phyloP scores from a whole-genome alignment of 2,888 invertebrate genomes.

The Melanotus villosus region DNA sequence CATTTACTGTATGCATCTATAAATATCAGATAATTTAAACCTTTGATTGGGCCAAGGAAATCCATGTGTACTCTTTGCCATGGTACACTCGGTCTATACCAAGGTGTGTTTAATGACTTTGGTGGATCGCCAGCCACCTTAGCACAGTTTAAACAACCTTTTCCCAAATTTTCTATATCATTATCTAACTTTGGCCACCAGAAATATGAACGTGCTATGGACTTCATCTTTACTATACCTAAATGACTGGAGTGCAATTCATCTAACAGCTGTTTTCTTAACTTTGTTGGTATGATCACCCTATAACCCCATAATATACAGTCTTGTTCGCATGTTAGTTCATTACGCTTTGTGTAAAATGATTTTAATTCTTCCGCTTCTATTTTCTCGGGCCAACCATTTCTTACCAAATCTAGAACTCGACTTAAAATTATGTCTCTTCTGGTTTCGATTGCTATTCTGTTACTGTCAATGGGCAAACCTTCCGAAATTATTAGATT shows the following conservation, averaged over 20 bases:
- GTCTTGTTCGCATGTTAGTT: no score
- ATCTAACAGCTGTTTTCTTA: conserved; percentile 9
- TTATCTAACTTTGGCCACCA: conserved; percentile 29
- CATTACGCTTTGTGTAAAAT: conserved; percentile 11
- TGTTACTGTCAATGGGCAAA: neutral
- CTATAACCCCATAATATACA: no score
- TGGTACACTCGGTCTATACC: conserved; percentile 15
- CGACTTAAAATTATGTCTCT: conserved; percentile 8
- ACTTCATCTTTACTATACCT: conserved; percentile 31
- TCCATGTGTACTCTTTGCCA: conserved; percentile 58
- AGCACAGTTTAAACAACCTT: conserved; percentile 15
- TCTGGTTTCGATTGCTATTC: conserved; percentile 9
- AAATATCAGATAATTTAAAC: conserved; percentile 43
- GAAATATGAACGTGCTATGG: conserved; percentile 30
- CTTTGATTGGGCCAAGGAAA: conserved; percentile 56
- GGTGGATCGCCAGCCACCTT: neutral
- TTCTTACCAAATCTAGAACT: conserved; percentile 11
- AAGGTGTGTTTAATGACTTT: neutral
- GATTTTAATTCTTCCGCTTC: neutral
- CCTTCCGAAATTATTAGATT: neutral
- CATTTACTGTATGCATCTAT: conserved; percentile 52
- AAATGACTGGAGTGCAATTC: conserved; percentile 31
- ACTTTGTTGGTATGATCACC: no score
- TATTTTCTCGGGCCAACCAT: conserved; percentile 9
- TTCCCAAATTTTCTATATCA: conserved; percentile 20